Percentiles rank a stretch among this genome's conserved stretches.
These are phyloP conservation scores for Drosophila subobscura DNA, from an alignment of 1,140 invertebrate genomes.

Conservation along the genomic window DNA sequence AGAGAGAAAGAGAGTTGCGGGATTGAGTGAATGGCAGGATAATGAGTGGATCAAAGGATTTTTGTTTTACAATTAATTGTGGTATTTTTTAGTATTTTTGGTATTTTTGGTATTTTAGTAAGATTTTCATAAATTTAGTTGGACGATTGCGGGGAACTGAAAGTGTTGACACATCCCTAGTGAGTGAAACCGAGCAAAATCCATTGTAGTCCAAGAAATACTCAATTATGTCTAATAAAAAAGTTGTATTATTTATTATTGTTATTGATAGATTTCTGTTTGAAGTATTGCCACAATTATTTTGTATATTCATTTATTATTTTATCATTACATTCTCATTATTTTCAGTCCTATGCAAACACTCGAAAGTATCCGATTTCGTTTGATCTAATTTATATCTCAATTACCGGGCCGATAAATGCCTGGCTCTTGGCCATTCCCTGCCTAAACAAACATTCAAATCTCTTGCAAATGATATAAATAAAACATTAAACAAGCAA, in stretches of 20 bases:
- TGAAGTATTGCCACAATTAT: not conserved
- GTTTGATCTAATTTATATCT: slow-evolving; percentile 21
- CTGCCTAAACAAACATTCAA: slow-evolving; percentile 13
- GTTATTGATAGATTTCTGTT: too few relatives aligned
- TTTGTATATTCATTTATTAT: not conserved
- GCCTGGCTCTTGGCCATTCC: slow-evolving; percentile 14
- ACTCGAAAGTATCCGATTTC: not conserved
- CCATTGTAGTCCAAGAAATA: too few relatives aligned
- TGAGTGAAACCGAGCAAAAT: not conserved
- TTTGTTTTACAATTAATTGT: slow-evolving; percentile 1
- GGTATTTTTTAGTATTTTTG: slow-evolving; percentile 7
- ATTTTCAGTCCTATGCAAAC: not conserved
- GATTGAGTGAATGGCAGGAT: slow-evolving; percentile 61
- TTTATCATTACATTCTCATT: not conserved
- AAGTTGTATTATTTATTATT: too few relatives aligned
- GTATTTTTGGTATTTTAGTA: slow-evolving; percentile 29
- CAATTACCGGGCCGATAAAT: slow-evolving; percentile 2
- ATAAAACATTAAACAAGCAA: slow-evolving; percentile 28
- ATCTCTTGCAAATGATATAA: slow-evolving; percentile 35
- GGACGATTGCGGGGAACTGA: too few relatives aligned
- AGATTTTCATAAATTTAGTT: slow-evolving; percentile 15
- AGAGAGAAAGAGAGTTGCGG: slow-evolving; percentile 45
- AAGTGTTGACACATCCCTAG: too few relatives aligned
- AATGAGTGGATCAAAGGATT: slow-evolving; percentile 28
- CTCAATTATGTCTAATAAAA: too few relatives aligned